phyloP scores from a whole-genome alignment of 1,140 invertebrate genomes.

The Temnothorax nylanderi region DNA sequence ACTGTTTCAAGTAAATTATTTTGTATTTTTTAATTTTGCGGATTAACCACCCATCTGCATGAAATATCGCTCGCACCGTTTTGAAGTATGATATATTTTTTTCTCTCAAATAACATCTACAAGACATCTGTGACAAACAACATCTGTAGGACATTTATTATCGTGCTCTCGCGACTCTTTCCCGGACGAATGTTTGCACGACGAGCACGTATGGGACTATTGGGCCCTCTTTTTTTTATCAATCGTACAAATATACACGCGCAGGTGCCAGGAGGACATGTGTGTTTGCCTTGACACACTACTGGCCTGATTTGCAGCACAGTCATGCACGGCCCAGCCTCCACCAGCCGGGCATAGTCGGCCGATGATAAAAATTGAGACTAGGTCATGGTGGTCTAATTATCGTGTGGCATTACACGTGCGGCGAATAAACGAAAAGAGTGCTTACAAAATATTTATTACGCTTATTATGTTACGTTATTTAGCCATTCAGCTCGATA shows the following conservation, averaged over 20 bases:
- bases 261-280: conserved; percentile 21
- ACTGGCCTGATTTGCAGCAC: conserved; percentile 62
- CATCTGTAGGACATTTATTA: not conserved
- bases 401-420: conserved; percentile 53
- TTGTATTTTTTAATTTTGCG: not conserved
- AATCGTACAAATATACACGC: conserved; percentile 45
- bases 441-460: conserved; percentile 33
- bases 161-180: not conserved
- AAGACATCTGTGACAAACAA: not conserved
- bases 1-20: not conserved
- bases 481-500: not conserved
- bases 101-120: not conserved
- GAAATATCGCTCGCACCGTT: not conserved
- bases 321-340: conserved; percentile 69
- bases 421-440: not conserved
- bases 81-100: not conserved
- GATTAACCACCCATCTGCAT: not conserved
- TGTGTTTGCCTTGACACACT: conserved; percentile 69
- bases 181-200: conserved; percentile 13
- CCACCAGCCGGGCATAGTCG: conserved; percentile 35
- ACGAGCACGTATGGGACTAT: conserved; percentile 21
- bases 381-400: conserved; percentile 66
- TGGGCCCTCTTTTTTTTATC: conserved; percentile 55
- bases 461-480: not conserved
- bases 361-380: conserved; percentile 70